Evolutionary conservation across 2,113 vertebrate genomes (phyloP).

Genomic region (Leuciscus idus): DNA sequence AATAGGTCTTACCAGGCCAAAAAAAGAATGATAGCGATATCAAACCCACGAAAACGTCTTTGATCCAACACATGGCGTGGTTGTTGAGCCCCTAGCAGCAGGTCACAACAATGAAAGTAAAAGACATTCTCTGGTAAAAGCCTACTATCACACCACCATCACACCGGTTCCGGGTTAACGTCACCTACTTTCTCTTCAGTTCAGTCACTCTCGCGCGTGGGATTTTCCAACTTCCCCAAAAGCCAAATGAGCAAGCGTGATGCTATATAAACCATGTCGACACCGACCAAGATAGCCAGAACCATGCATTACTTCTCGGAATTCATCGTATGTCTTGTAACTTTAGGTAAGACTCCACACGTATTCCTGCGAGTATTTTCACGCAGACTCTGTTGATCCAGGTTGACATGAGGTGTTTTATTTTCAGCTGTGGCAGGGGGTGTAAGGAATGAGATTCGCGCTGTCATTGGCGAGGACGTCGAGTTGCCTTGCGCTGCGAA

Average conservation of each 20-base stretch:
- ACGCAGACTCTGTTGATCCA: not conserved
- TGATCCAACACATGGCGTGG: not conserved
- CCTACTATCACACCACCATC: not conserved
- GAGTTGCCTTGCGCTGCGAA: conserved; percentile 52
- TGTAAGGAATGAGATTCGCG: not conserved
- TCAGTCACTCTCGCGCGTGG: no score
- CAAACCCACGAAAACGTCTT: not conserved
- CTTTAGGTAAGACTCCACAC: conserved; percentile 41
- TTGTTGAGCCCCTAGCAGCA: no score
- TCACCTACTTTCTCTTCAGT: no score
- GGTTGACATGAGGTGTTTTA: not conserved
- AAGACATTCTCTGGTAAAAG: no score
- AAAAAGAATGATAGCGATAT: not conserved
- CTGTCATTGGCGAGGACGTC: not conserved
- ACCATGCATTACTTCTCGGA: not conserved
- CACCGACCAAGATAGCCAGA: not conserved
- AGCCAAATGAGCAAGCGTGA: not conserved
- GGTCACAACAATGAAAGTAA: not conserved
- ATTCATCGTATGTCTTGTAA: not conserved
- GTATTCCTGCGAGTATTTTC: not conserved
- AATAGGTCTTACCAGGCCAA: not conserved
- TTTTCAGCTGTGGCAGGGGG: conserved; percentile 13
- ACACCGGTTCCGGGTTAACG: not conserved
- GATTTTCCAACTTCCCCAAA: not conserved
- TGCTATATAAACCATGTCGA: not conserved